Evolutionary conservation across 2,888 invertebrate species (phyloP).

Genomic region (Noctua comes): DNA sequence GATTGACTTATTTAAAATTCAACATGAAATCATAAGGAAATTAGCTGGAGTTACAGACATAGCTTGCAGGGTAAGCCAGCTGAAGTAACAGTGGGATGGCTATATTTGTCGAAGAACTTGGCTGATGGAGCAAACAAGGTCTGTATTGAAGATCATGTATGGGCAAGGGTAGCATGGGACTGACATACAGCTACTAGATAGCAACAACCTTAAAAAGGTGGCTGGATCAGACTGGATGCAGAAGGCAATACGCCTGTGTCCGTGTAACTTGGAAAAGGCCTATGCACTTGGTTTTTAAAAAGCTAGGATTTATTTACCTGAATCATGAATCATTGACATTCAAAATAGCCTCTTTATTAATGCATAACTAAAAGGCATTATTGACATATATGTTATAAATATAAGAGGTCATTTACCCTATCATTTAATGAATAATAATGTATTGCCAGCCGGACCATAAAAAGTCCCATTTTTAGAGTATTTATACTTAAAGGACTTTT

Average conservation of each 20-base stretch:
- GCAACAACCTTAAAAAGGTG: background rate
- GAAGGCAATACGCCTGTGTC: background rate
- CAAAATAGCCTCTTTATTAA: conserved; percentile 12
- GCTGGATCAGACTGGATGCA: background rate
- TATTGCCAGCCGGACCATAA: conserved; percentile 11
- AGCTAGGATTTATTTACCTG: background rate
- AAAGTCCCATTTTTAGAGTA: background rate
- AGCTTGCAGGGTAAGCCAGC: background rate
- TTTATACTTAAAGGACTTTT: background rate
- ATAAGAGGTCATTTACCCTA: conserved; percentile 49
- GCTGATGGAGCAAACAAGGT: too few relatives aligned
- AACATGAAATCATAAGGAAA: background rate
- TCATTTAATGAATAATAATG: conserved; percentile 30
- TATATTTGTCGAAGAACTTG: background rate
- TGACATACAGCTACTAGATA: background rate
- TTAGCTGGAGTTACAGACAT: background rate
- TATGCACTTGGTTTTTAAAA: background rate
- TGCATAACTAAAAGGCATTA: conserved; percentile 16
- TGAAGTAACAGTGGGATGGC: background rate
- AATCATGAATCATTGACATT: background rate
- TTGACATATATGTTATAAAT: conserved; percentile 27
- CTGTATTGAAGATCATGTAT: background rate
- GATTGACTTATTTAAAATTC: too few relatives aligned
- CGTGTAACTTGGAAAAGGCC: background rate
- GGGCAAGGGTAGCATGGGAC: background rate